Evolutionary conservation across 2,888 invertebrate genomes (phyloP).

Genomic region (Cephus spinipes): DNA sequence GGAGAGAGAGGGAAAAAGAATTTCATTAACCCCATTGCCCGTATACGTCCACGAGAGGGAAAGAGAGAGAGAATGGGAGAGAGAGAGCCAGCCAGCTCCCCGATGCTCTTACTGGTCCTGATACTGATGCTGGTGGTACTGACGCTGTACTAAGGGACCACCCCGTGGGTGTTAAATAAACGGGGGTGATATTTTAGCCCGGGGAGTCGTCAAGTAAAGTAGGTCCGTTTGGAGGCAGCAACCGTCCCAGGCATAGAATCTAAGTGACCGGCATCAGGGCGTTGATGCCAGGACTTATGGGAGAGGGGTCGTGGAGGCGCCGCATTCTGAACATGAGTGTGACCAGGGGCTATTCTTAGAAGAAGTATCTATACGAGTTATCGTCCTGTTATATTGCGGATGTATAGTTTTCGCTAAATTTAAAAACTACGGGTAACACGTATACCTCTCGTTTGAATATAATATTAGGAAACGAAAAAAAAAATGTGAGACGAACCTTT

Average conservation of each 20-base stretch:
- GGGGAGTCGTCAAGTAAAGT: constrained; percentile 23
- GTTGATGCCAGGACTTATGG: background rate
- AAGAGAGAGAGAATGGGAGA: background rate
- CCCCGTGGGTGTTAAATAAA: constrained; percentile 25
- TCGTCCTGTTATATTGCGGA: background rate
- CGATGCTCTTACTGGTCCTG: background rate
- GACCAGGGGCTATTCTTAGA: background rate
- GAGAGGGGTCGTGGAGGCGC: background rate
- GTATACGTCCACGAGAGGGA: background rate
- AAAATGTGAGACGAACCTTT: background rate
- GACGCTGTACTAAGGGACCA: background rate
- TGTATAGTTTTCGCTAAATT: background rate
- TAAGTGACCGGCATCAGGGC: constrained; percentile 27
- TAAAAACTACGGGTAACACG: background rate
- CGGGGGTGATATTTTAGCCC: constrained; percentile 23
- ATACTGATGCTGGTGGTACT: background rate
- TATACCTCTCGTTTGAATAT: background rate
- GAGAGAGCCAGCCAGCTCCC: constrained; percentile 10
- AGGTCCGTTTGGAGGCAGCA: constrained; percentile 27
- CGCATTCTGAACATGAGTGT: background rate
- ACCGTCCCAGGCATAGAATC: constrained; percentile 13
- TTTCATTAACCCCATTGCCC: constrained; percentile 41
- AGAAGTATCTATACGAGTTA: background rate
- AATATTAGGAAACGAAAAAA: background rate
- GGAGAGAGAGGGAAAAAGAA: constrained; percentile 36